Conservation (phyloP, 2,113 vertebrate genomes). For the Elephas maximus region DNA sequence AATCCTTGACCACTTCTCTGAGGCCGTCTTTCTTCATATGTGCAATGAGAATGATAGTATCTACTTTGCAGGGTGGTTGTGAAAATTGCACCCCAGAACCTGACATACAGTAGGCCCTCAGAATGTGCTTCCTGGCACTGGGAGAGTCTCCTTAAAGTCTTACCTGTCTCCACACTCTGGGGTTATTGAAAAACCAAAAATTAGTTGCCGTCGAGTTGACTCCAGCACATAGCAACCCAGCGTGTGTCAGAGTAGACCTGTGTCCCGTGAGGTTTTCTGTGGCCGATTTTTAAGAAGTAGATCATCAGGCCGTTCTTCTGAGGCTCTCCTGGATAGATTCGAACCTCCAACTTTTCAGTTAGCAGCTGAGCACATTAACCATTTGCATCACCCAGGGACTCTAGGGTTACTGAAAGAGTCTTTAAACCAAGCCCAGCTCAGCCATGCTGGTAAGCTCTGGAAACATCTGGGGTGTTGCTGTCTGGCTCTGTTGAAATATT, state of each 20-base stretch:
- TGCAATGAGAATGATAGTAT: neutral
- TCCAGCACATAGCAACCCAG: neutral
- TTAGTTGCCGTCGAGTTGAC: neutral
- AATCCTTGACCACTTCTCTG: neutral
- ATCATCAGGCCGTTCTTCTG: neutral
- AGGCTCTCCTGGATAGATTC: neutral
- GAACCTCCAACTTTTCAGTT: neutral
- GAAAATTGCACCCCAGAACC: neutral
- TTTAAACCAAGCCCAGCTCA: neutral
- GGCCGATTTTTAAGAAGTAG: neutral
- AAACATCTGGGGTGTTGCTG: neutral
- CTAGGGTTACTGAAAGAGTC: neutral
- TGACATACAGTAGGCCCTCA: neutral
- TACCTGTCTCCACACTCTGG: neutral
- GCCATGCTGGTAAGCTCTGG: neutral
- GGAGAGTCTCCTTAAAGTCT: neutral
- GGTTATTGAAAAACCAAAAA: neutral
- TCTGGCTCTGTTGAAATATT: constrained; percentile 55
- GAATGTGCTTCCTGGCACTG: neutral
- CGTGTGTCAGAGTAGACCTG: neutral
- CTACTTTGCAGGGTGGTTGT: neutral
- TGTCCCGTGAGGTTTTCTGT: neutral
- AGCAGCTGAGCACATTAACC: neutral
- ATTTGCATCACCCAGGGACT: neutral
- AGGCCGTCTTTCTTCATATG: neutral